A percentile compares a stretch with the other conserved stretches of the same genome.
These are phyloP conservation scores for Cephus sareptanus DNA, from an alignment of 2,888 invertebrate genomes.

Conservation along the genomic window DNA sequence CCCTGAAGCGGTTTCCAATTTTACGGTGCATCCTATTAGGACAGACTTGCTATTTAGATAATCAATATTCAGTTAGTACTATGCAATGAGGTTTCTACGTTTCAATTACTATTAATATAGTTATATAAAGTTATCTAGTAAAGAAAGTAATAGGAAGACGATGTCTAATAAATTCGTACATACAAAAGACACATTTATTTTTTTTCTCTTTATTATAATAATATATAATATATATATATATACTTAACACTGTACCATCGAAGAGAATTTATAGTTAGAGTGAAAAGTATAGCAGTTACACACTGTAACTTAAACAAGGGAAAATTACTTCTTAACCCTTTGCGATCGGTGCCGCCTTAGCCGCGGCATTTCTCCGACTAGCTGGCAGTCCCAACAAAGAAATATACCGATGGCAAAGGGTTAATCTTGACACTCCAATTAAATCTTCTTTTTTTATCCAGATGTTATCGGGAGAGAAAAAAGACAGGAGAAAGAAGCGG, in stretches of 20 bases:
- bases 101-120: background rate
- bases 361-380: too few species aligned
- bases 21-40: background rate
- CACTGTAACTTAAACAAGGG: conserved; percentile 40
- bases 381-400: too few species aligned
- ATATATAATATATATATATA: conserved; percentile 41
- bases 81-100: background rate
- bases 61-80: background rate
- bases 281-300: conserved; percentile 39
- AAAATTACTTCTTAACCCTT: conserved; percentile 27
- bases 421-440: background rate
- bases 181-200: conserved; percentile 48
- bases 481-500: background rate
- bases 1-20: background rate
- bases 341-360: too few species aligned
- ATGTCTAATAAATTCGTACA: conserved; percentile 28
- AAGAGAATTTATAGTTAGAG: conserved; percentile 49
- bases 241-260: conserved; percentile 49
- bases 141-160: background rate
- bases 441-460: background rate
- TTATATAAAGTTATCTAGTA: background rate
- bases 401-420: too few species aligned
- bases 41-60: background rate
- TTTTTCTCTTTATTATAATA: conserved; percentile 47
- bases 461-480: background rate